Percentiles rank a stretch among this genome's conserved stretches.
These are phyloP conservation scores for Danio albolineatus DNA, from an alignment of 2,797 vertebrate species.

Conservation along the genomic window DNA sequence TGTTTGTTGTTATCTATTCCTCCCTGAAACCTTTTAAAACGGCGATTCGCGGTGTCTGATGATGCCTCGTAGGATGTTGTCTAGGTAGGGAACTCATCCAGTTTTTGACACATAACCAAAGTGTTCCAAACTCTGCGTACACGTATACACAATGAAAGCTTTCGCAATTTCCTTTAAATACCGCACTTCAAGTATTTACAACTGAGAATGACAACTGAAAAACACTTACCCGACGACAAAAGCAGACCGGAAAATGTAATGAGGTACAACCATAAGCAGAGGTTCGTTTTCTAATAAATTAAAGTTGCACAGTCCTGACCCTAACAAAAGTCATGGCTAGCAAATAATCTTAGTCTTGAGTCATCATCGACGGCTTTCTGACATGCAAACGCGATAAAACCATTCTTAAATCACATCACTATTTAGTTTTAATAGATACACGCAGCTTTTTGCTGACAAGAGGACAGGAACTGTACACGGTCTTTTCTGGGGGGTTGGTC, in stretches of 20 bases:
- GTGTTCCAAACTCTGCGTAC: not conserved
- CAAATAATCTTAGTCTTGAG: not conserved
- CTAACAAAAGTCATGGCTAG: not conserved
- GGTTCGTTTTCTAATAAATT: not conserved
- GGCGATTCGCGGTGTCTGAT: too few species aligned
- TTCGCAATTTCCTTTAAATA: not conserved
- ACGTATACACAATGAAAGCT: not conserved
- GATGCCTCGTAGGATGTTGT: not conserved
- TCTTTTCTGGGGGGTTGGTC: too few species aligned
- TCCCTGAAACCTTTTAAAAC: too few species aligned
- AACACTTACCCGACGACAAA: not conserved
- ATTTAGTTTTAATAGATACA: too few species aligned
- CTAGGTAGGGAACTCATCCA: not conserved
- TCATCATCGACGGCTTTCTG: too few species aligned
- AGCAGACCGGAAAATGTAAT: not conserved
- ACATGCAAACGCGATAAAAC: too few species aligned
- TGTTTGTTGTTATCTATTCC: too few species aligned
- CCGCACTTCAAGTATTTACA: not conserved
- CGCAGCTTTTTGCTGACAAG: too few species aligned
- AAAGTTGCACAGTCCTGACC: not conserved
- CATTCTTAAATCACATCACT: too few species aligned
- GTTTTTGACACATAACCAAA: not conserved
- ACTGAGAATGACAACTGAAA: not conserved
- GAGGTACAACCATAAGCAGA: not conserved
- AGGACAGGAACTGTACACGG: too few species aligned